Base-by-base conservation (phyloP, 2,113 vertebrate genomes). In the Coregonus clupeaformis region DNA sequence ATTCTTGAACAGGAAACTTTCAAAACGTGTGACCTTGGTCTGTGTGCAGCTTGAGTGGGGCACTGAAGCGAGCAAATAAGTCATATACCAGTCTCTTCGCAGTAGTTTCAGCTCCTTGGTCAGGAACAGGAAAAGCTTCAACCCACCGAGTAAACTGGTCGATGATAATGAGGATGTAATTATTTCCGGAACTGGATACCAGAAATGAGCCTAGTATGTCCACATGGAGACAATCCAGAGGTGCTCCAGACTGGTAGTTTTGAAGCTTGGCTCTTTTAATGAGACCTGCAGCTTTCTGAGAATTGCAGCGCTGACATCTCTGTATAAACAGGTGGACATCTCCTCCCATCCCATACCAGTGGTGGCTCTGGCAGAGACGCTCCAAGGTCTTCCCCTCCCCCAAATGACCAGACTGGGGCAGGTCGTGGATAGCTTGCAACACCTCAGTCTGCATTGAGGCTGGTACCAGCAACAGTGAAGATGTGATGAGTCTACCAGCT, bases 131-230 rank as follows among this genome's bases (percentile, higher is more conserved):
- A 27, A 74, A 80, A 0, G 42, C 71, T 66, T 74, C 45, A 2
- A 65, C 36, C 45, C 64, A 77, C 2, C 24, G 0, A 1, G 22
- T 69, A 9, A 73, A 77, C 24, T 74, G 57, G 14, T 77, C 62
- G 18, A 70, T 72, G 1, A 67, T 59, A 6, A 75, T 36, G 1
- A 75, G 72, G 18, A 70, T 49, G 32, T 75, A 79, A 16, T 57
- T 71, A 14, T 75, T 72, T 42, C 65, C 79, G 5, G 67, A 52
- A n/a, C 27, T 55, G 3, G 78, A 72, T 13, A 42, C 7, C 0
- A 69, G 69, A 36, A 76, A 80, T 1, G 74, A 74, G 1, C 78
- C 52, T 30, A 80, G 27, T 2, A 76, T 66, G 55, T 80, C 65
- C 4, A 76, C 4, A 14, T 76, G 69, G 2, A 80, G 5, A 20